A percentile compares a stretch with the other conserved stretches of the same genome.
Conservation (phyloP, 2,888 invertebrate genomes). For the Hermaeophaga mercurialis region DNA sequence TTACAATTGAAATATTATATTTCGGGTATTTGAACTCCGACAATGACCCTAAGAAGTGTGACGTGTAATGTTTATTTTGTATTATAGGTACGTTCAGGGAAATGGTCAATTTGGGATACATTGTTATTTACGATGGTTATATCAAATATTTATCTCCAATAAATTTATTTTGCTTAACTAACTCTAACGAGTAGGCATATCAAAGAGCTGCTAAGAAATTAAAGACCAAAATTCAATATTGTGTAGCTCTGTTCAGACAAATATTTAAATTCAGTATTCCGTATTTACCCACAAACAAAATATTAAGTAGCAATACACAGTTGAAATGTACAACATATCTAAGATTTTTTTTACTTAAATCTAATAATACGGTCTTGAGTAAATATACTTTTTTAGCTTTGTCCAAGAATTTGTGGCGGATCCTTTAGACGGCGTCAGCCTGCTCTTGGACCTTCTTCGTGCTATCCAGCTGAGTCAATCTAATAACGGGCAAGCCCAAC, state of each 20-base stretch:
- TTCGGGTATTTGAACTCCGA: constrained; percentile 25
- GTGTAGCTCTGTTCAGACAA: too few relatives aligned
- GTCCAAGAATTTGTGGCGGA: constrained; percentile 90
- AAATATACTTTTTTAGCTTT: constrained; percentile 68
- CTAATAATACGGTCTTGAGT: too few relatives aligned
- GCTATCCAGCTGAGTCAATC: constrained; percentile 84
- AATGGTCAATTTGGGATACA: too few relatives aligned
- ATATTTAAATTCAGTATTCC: too few relatives aligned
- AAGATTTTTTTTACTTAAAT: too few relatives aligned
- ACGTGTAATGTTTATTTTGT: constrained; percentile 8
- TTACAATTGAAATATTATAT: constrained; percentile 23
- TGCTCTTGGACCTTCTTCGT: constrained; percentile 82
- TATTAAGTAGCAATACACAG: too few relatives aligned
- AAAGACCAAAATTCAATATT: too few relatives aligned
- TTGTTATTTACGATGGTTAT: background rate
- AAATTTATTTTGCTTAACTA: background rate
- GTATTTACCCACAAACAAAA: too few relatives aligned
- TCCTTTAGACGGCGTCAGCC: constrained; percentile 84
- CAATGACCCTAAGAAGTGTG: constrained; percentile 17
- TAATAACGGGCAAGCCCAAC: constrained; percentile 54
- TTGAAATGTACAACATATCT: too few relatives aligned
- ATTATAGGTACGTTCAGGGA: background rate
- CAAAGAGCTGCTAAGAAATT: background rate
- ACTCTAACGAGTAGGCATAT: background rate
- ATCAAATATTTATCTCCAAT: background rate